These are phyloP conservation scores for Psammodynastes pulverulentus DNA, from an alignment of 2,113 vertebrate species.

Conservation along the genomic window DNA sequence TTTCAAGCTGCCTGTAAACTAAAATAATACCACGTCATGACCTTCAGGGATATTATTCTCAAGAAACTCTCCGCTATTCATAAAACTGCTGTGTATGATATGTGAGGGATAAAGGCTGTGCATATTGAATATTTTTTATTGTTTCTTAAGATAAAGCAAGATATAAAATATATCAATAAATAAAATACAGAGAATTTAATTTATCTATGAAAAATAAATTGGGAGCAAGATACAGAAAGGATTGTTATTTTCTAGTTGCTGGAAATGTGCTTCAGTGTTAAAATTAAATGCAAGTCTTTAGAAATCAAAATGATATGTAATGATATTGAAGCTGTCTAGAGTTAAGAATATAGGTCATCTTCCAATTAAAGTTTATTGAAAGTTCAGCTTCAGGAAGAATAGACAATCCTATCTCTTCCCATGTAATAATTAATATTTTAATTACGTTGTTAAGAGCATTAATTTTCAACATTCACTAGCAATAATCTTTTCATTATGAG, in stretches of 20 bases:
- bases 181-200: background rate
- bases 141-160: background rate
- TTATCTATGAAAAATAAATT: background rate
- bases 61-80: background rate
- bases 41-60: background rate
- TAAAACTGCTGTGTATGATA: background rate
- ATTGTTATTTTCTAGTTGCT: background rate
- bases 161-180: background rate
- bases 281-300: background rate
- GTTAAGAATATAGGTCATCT: background rate
- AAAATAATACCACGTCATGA: background rate
- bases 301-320: background rate
- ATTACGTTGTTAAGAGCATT: background rate
- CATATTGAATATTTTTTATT: background rate
- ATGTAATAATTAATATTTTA: background rate
- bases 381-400: background rate
- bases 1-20: background rate
- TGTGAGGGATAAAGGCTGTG: background rate
- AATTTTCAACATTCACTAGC: background rate
- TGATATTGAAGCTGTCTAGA: background rate
- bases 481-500: background rate
- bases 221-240: background rate
- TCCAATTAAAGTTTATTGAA: background rate
- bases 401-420: background rate
- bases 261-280: background rate